phyloP scores from a whole-genome alignment of 92 coral and sea anemone genomes.

The Metridium senile region DNA sequence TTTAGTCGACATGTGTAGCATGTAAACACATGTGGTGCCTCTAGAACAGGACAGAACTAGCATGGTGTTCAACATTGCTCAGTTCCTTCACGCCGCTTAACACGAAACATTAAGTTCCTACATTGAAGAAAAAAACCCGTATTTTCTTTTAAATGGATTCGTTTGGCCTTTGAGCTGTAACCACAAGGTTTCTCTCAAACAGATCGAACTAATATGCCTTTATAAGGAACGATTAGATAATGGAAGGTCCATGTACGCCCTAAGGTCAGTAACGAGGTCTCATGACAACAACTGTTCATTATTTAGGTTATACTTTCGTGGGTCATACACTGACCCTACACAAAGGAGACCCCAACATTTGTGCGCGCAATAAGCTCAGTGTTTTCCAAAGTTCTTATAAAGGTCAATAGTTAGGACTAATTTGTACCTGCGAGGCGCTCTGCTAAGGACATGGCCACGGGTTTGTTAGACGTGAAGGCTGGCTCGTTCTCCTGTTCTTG shows the following conservation, averaged over 20 bases:
- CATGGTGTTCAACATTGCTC: neutral
- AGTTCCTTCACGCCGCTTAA: neutral
- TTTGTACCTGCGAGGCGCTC: slow-evolving; percentile 85
- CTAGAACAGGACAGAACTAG: neutral
- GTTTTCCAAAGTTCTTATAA: neutral
- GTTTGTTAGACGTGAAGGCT: slow-evolving; percentile 9
- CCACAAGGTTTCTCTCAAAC: slow-evolving; percentile 16
- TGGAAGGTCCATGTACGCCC: slow-evolving; percentile 35
- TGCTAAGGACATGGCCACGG: slow-evolving; percentile 73
- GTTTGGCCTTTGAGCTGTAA: slow-evolving; percentile 21
- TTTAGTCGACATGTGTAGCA: neutral
- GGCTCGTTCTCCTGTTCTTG: slow-evolving; percentile 21
- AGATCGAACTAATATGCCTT: slow-evolving; percentile 38
- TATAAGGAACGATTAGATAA: slow-evolving; percentile 46
- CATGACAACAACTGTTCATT: neutral
- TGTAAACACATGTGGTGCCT: no score
- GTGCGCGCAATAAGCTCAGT: neutral
- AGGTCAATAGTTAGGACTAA: neutral
- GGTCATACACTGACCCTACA: slow-evolving; percentile 28
- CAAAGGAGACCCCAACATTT: neutral
- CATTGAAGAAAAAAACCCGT: neutral
- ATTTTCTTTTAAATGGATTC: slow-evolving; percentile 19
- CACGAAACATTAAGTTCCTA: neutral
- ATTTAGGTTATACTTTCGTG: slow-evolving; percentile 8
- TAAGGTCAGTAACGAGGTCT: slow-evolving; percentile 26